Evolutionary conservation across 2,113 vertebrate genomes (phyloP).

Genomic region (Psilopsiagon aymara): DNA sequence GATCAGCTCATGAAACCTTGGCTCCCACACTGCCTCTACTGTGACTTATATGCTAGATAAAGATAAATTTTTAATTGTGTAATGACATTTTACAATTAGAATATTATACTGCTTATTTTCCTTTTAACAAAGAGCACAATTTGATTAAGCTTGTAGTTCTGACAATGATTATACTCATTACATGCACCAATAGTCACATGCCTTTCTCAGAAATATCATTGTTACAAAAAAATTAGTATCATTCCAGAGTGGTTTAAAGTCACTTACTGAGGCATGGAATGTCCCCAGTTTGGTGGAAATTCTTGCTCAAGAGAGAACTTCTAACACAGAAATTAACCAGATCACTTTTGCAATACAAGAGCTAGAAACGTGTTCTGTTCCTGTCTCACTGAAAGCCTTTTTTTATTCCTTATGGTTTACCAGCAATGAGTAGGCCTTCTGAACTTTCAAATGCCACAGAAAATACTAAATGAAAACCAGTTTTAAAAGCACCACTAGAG

Average conservation of each 20-base stretch:
- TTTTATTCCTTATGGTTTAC: neutral
- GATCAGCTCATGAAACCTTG: accelerated
- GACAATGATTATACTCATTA: neutral
- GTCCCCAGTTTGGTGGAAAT: neutral
- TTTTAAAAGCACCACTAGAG: neutral
- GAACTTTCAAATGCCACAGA: neutral
- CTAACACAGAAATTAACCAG: neutral
- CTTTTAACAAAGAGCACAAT: neutral
- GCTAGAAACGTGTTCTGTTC: accelerated
- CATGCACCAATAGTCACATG: neutral
- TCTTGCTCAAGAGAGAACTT: neutral
- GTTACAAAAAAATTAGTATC: neutral
- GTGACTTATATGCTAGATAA: neutral
- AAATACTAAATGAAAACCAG: neutral
- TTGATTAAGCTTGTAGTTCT: neutral
- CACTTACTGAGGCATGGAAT: neutral
- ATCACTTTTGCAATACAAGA: neutral
- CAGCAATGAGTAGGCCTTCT: neutral
- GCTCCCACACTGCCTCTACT: neutral
- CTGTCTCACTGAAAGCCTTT: neutral
- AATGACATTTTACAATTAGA: neutral
- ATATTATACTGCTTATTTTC: neutral
- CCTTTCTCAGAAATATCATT: neutral
- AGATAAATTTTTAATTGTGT: neutral
- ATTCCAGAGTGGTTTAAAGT: neutral